Evolutionary conservation across 2,113 vertebrate species (phyloP).

Genomic region (Syrrhaptes paradoxus): DNA sequence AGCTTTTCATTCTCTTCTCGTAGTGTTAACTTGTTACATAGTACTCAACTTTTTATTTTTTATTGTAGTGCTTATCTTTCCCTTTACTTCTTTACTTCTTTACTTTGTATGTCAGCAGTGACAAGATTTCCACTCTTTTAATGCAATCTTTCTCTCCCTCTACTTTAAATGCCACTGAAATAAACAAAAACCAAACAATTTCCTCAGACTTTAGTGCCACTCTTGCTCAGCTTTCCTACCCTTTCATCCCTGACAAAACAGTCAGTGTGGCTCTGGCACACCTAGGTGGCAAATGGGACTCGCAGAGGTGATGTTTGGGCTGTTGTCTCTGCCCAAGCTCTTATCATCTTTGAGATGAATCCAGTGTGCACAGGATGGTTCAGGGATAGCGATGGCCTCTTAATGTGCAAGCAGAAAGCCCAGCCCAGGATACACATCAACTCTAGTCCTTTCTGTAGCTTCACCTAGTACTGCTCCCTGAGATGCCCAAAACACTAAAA

Average conservation of each 20-base stretch:
- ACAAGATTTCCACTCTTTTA: not conserved
- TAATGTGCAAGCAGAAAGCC: not conserved
- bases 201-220: not conserved
- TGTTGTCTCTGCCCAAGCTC: not conserved
- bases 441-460: not conserved
- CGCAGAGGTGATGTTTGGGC: not conserved
- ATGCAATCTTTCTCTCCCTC: not conserved
- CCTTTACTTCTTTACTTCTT: not conserved
- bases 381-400: not conserved
- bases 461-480: not conserved
- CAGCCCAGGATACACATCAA: not conserved
- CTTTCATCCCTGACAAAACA: not conserved
- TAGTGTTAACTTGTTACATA: not conserved
- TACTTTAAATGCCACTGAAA: not conserved
- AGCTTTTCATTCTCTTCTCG: not conserved
- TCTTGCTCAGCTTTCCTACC: not conserved
- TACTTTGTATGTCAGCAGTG: not conserved
- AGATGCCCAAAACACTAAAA: not conserved
- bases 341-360: not conserved
- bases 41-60: not conserved
- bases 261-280: not conserved
- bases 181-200: not conserved
- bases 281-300: not conserved
- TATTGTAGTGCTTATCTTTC: not conserved
- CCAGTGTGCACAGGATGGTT: not conserved